These are phyloP conservation scores for Cyprinodon variegatus DNA, from an alignment of 2,113 vertebrate genomes.

Conservation along the genomic window DNA sequence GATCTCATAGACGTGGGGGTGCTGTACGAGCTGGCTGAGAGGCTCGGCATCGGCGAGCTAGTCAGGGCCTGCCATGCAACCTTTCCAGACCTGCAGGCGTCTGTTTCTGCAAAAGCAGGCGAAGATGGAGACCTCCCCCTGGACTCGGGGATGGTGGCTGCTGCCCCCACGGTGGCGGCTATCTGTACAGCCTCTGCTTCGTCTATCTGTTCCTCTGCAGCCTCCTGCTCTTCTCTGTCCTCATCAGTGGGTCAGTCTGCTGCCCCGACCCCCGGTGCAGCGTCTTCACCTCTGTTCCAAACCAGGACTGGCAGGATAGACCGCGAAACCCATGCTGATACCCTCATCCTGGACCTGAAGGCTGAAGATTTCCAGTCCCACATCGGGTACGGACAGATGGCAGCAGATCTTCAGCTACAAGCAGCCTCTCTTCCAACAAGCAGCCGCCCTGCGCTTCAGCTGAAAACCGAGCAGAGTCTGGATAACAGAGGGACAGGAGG, in stretches of 20 bases:
- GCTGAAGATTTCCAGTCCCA: constrained; percentile 80
- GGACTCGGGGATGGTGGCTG: constrained; percentile 55
- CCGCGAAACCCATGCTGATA: background rate
- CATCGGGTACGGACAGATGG: constrained; percentile 62
- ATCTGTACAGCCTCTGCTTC: constrained; percentile 41
- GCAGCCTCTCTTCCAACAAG: constrained; percentile 18
- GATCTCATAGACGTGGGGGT: constrained; percentile 95
- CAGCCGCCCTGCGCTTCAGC: constrained; percentile 40
- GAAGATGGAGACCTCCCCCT: constrained; percentile 27
- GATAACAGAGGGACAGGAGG: constrained; percentile 34
- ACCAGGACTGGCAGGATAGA: constrained; percentile 14
- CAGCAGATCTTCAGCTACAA: constrained; percentile 30
- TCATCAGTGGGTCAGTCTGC: constrained; percentile 55
- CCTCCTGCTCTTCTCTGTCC: constrained; percentile 72
- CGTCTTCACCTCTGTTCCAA: constrained; percentile 65
- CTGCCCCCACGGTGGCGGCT: constrained; percentile 29
- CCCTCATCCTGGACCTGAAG: constrained; percentile 77
- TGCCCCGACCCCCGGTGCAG: constrained; percentile 64
- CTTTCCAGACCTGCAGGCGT: constrained; percentile 91
- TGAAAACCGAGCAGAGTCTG: constrained; percentile 71
- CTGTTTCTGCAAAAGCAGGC: constrained; percentile 59
- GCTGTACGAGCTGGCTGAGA: constrained; percentile 92
- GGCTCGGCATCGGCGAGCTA: constrained; percentile 89
- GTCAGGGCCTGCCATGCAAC: constrained; percentile 91
- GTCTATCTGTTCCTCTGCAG: constrained; percentile 62